These are phyloP conservation scores for Scaptomyza cyrtandrae DNA, from an alignment of 2,888 invertebrate genomes.

Conservation along the genomic window DNA sequence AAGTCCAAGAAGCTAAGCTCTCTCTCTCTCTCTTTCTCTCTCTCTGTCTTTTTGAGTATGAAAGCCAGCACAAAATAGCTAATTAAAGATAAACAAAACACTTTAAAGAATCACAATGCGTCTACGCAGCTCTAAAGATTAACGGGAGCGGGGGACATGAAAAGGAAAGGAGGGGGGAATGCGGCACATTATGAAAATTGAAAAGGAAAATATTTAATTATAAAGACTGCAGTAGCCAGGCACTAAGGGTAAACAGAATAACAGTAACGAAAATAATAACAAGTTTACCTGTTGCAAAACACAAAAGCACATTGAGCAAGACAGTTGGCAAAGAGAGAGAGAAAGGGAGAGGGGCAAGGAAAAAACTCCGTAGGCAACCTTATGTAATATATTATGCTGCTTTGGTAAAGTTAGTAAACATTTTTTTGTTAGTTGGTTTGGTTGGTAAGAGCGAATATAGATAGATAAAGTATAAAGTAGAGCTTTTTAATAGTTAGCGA, in stretches of 20 bases:
- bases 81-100: conserved; percentile 72
- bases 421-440: not conserved
- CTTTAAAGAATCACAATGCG: conserved; percentile 57
- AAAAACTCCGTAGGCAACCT: conserved; percentile 8
- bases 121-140: conserved; percentile 5
- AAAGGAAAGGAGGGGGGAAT: not conserved
- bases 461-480: too few relatives aligned
- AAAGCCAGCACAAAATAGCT: conserved; percentile 45
- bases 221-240: conserved; percentile 15
- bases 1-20: conserved; percentile 40
- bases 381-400: conserved; percentile 44
- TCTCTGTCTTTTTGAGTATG: not conserved
- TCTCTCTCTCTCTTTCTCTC: not conserved
- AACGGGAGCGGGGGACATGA: not conserved
- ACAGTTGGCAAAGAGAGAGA: not conserved
- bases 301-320: conserved; percentile 7
- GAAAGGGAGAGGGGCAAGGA: not conserved
- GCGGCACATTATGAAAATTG: conserved; percentile 46
- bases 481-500: not conserved
- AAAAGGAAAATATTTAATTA: conserved; percentile 71
- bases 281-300: conserved; percentile 58
- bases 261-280: conserved; percentile 17
- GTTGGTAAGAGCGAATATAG: too few relatives aligned
- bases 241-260: too few relatives aligned
- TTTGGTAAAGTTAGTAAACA: conserved; percentile 8